Evolutionary conservation across 2,797 vertebrate genomes (phyloP).

Genomic region (Decapterus maruadsi): DNA sequence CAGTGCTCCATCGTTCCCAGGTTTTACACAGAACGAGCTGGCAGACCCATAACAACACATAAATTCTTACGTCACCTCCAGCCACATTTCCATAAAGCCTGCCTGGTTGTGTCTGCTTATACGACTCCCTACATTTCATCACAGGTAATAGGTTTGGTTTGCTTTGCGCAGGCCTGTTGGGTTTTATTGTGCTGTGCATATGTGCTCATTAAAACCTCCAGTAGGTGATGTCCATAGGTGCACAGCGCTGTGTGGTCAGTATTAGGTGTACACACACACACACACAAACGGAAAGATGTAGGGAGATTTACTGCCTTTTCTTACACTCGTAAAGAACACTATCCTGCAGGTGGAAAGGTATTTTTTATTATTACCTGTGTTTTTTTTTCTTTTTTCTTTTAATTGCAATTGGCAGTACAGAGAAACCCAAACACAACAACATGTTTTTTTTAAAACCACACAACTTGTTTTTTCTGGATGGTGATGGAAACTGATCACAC

Average conservation of each 20-base stretch:
- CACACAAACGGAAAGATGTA: background rate
- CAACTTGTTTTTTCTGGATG: background rate
- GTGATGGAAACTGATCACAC: background rate
- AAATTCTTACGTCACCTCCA: slow-evolving; percentile 29
- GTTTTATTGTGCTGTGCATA: slow-evolving; percentile 51
- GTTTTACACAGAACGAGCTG: slow-evolving; percentile 14
- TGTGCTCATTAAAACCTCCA: slow-evolving; percentile 56
- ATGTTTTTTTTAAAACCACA: slow-evolving; percentile 4
- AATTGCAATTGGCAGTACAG: background rate
- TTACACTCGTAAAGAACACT: slow-evolving; percentile 21
- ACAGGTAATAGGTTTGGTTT: slow-evolving; percentile 58
- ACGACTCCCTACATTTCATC: slow-evolving; percentile 52
- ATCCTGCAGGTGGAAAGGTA: background rate
- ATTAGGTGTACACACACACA: slow-evolving; percentile 11
- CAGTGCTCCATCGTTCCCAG: slow-evolving; percentile 20
- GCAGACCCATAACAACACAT: slow-evolving; percentile 40
- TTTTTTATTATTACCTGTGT: background rate
- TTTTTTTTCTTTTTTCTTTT: slow-evolving; percentile 1
- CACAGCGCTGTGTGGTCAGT: slow-evolving; percentile 31
- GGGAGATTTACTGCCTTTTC: slow-evolving; percentile 18
- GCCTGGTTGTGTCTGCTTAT: slow-evolving; percentile 33
- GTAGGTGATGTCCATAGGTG: slow-evolving; percentile 43
- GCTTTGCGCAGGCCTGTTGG: slow-evolving; percentile 43
- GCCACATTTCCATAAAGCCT: slow-evolving; percentile 58
- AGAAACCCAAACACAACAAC: slow-evolving; percentile 1